Evolutionary conservation across 1,140 invertebrate genomes (phyloP).

Genomic region (Episyrphus balteatus): DNA sequence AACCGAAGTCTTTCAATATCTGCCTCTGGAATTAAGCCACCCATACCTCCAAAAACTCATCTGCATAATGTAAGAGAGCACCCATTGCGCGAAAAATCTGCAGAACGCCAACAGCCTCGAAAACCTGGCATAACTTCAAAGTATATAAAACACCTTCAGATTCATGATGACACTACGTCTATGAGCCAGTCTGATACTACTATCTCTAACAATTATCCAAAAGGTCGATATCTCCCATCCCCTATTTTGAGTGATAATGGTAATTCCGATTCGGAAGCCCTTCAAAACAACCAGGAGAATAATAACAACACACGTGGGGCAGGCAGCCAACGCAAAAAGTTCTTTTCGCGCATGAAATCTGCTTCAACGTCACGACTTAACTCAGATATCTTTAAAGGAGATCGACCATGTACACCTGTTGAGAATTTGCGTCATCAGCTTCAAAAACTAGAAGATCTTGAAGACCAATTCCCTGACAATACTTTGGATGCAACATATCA

Average conservation of each 20-base stretch:
- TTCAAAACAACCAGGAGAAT: conserved; percentile 18
- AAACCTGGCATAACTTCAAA: conserved; percentile 24
- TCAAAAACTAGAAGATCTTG: conserved; percentile 65
- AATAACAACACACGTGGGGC: conserved; percentile 20
- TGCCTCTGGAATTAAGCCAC: conserved; percentile 18
- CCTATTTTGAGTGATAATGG: conserved; percentile 26
- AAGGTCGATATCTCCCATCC: conserved; percentile 16
- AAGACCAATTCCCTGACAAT: conserved; percentile 62
- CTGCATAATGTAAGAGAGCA: conserved; percentile 4
- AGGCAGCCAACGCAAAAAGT: conserved; percentile 40
- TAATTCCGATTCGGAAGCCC: conserved; percentile 26
- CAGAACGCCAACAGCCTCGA: conserved; percentile 3
- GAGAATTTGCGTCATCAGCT: conserved; percentile 65
- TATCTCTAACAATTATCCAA: conserved; percentile 29
- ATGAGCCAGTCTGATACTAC: conserved; percentile 34
- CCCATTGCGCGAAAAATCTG: conserved; percentile 5
- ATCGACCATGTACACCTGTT: conserved; percentile 53
- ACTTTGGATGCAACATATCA: conserved; percentile 59
- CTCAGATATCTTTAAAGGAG: conserved; percentile 30
- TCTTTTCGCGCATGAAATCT: conserved; percentile 53
- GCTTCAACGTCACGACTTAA: conserved; percentile 49
- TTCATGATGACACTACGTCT: conserved; percentile 27
- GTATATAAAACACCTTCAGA: conserved; percentile 26
- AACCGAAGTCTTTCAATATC: conserved; percentile 27
- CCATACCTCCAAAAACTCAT: conserved; percentile 23